phyloP scores from a whole-genome alignment of 1,140 invertebrate genomes.

The Zaprionus capensis region DNA sequence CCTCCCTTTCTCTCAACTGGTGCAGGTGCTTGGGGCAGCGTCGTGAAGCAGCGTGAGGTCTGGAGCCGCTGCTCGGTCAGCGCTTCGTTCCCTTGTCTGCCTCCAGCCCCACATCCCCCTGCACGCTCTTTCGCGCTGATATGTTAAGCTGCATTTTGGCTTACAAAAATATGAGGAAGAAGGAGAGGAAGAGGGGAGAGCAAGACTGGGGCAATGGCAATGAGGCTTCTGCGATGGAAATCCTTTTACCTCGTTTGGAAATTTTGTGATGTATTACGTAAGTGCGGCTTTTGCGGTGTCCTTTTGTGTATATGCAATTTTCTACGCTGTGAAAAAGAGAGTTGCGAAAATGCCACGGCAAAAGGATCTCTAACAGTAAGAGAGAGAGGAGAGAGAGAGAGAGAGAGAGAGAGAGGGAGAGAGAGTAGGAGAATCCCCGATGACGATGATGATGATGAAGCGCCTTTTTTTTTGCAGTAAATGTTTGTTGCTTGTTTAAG shows the following conservation, averaged over 20 bases:
- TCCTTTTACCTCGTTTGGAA: conserved; percentile 80
- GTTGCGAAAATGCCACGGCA: conserved; percentile 57
- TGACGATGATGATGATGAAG: conserved; percentile 1
- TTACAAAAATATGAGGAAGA: conserved; percentile 76
- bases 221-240: conserved; percentile 58
- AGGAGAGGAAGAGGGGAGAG: not conserved
- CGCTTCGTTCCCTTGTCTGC: conserved; percentile 43
- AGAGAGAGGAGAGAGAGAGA: not conserved
- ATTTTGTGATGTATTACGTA: conserved; percentile 81
- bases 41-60: conserved; percentile 23
- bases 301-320: conserved; percentile 45
- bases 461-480: conserved; percentile 3
- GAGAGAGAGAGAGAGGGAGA: not conserved
- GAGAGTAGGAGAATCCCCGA: not conserved
- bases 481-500: conserved; percentile 6
- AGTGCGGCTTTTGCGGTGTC: conserved; percentile 76
- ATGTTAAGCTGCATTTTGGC: conserved; percentile 81
- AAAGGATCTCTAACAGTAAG: not conserved
- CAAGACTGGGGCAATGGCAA: conserved; percentile 35
- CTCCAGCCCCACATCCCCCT: not conserved
- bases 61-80: conserved; percentile 56
- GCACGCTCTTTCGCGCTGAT: conserved; percentile 57
- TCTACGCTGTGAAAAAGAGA: conserved; percentile 55
- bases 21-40: conserved; percentile 60
- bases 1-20: not conserved